Base-by-base conservation (phyloP, 2,797 vertebrate species). In the Clarias platycephalus region DNA sequence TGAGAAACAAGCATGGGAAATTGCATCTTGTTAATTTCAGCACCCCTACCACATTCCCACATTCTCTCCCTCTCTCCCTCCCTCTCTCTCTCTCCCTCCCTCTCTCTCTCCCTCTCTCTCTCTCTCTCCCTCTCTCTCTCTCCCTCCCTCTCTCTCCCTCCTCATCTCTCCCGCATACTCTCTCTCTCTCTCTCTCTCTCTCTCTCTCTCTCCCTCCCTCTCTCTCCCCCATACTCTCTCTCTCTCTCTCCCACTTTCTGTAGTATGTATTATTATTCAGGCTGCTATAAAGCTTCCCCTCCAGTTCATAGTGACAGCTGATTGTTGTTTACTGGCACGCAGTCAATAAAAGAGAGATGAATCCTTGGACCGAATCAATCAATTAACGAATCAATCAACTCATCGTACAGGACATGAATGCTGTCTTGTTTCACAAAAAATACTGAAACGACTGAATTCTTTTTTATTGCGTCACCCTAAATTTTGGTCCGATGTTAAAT, bases 1-100 rank as follows among this genome's bases (percentile, higher is more conserved):
- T 85, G 88, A 87, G 85, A 88, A 82, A 88, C 87, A 89, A 86
- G 87, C 85, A 86, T 77, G 75, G 86, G 72, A 86, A 88, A 88
- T 86, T 78, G 85, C 83, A 85, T 86, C 85, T 86, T 67, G 81
- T 86, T 89, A 85, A 86, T 88, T 89, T 62, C 78, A 76, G 72
- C 53, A 70, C 16, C 26, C 49, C 62, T 28, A 49, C 55, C 28
- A 67, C 49, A 77, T n/a, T 78, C 74, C 64, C 74, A 31, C 63
- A 40, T 53, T 67, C 44, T 37, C 82, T n/a, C 22, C 22, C 44
- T 55, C 40, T 66, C 12, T 37, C 31, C 44, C 12, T 72, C 71
- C 67, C 82, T 55, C 40, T 55, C 37, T 63, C 68, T 72, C 24
- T 26, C 9, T 26, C 44, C 10, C 31, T 40, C 67, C 13, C 34